A percentile compares a stretch with the other conserved stretches of the same genome.
Evolutionary conservation across 2,113 vertebrate genomes (phyloP).

Genomic region (Ammospiza nelsoni): DNA sequence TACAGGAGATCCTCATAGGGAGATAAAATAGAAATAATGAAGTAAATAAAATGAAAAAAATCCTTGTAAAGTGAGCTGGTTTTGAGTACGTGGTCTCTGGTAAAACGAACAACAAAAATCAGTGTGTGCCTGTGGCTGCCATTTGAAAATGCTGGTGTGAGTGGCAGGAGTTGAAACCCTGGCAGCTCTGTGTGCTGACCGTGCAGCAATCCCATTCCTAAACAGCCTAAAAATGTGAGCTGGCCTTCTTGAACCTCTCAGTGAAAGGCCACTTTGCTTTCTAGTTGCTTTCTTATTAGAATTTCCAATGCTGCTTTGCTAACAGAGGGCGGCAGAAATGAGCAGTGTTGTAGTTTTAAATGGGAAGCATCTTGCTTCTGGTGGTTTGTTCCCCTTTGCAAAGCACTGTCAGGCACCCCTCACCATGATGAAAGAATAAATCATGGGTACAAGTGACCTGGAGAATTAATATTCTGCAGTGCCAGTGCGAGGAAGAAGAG

Average conservation of each 20-base stretch:
- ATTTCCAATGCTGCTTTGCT: background rate
- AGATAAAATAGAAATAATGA: background rate
- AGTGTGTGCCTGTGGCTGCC: background rate
- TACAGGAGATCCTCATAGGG: background rate
- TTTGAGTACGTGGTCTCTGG: background rate
- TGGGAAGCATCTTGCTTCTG: background rate
- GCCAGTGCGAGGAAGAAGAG: background rate
- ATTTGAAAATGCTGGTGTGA: background rate
- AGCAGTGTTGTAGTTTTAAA: background rate
- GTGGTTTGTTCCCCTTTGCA: background rate
- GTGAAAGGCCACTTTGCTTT: background rate
- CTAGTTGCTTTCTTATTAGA: background rate
- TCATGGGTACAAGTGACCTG: no score
- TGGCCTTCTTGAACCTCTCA: background rate
- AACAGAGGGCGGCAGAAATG: background rate
- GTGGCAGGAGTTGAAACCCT: background rate
- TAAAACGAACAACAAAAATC: background rate
- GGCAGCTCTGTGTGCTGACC: background rate
- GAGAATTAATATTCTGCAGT: background rate
- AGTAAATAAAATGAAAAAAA: background rate
- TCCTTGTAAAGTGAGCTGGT: background rate
- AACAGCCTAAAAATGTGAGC: background rate
- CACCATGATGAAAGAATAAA: no score
- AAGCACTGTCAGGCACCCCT: background rate
- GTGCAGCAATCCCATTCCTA: background rate